Evolutionary conservation across 1,140 invertebrate species (phyloP).

Genomic region (Heliconius hermathena): DNA sequence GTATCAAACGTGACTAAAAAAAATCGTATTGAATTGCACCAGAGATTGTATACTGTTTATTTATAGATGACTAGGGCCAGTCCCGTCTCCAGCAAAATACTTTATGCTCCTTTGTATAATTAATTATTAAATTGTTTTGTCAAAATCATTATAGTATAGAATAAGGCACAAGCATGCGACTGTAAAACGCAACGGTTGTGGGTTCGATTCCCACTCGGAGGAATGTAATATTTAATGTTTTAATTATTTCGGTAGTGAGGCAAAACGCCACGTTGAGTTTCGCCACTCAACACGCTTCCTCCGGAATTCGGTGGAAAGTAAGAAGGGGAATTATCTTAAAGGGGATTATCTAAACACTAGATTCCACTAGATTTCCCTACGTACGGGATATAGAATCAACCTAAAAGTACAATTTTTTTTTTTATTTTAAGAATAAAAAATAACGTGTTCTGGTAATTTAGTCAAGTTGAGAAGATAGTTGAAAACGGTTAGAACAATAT

Average conservation of each 20-base stretch:
- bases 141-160: background rate
- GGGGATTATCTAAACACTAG: background rate
- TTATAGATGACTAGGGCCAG: conserved; percentile 4
- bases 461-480: too few relatives aligned
- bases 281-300: background rate
- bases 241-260: background rate
- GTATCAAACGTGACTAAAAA: background rate
- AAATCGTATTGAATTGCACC: background rate
- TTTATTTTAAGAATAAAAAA: too few relatives aligned
- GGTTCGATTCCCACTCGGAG: background rate
- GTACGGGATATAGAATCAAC: background rate
- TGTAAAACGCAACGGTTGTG: background rate
- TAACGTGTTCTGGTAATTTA: too few relatives aligned
- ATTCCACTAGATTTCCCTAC: background rate
- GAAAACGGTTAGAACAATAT: too few relatives aligned
- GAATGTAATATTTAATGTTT: background rate
- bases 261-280: background rate
- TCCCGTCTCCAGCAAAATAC: background rate
- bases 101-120: background rate
- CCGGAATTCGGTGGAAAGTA: background rate
- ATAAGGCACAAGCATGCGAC: background rate
- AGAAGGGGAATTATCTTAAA: background rate
- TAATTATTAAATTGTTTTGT: background rate
- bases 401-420: too few relatives aligned
- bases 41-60: background rate